These are phyloP conservation scores for Microtus richardsoni DNA, from an alignment of 2,113 vertebrate species.

Conservation along the genomic window DNA sequence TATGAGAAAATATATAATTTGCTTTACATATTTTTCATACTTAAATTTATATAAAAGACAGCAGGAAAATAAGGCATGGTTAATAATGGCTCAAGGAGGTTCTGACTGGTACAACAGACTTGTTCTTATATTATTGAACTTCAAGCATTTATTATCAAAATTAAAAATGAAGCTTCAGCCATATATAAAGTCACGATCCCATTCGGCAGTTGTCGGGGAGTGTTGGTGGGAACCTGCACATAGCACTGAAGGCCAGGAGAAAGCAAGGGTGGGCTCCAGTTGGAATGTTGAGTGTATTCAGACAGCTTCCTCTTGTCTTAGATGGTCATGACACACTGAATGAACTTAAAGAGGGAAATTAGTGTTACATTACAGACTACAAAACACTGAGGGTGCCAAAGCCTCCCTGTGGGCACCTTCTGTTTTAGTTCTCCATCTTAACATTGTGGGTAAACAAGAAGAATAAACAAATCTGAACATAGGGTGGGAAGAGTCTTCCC, in stretches of 20 bases:
- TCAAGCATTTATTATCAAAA: constrained; percentile 76
- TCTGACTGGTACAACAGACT: constrained; percentile 29
- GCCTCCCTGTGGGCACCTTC: not conserved
- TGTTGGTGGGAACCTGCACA: constrained; percentile 34
- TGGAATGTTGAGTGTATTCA: constrained; percentile 75
- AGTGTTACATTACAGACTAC: not conserved
- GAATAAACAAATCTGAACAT: not conserved
- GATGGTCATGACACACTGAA: constrained; percentile 89
- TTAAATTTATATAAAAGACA: constrained; percentile 60
- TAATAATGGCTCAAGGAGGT: constrained; percentile 60
- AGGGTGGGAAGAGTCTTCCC: not conserved
- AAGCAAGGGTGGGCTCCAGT: constrained; percentile 61
- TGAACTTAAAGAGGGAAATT: constrained; percentile 85
- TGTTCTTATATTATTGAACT: constrained; percentile 52
- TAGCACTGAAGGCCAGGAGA: not conserved
- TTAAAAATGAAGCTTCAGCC: constrained; percentile 59
- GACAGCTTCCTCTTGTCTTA: constrained; percentile 64
- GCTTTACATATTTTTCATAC: not conserved
- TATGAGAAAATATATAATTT: not conserved
- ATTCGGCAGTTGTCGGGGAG: constrained; percentile 53
- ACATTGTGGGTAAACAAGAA: not conserved
- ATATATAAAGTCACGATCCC: constrained; percentile 43
- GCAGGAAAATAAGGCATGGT: constrained; percentile 75
- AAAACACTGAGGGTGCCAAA: not conserved
- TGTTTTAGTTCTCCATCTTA: not conserved